Base-by-base conservation (phyloP, 2,797 vertebrate genomes). In the Diplodus puntazzo region DNA sequence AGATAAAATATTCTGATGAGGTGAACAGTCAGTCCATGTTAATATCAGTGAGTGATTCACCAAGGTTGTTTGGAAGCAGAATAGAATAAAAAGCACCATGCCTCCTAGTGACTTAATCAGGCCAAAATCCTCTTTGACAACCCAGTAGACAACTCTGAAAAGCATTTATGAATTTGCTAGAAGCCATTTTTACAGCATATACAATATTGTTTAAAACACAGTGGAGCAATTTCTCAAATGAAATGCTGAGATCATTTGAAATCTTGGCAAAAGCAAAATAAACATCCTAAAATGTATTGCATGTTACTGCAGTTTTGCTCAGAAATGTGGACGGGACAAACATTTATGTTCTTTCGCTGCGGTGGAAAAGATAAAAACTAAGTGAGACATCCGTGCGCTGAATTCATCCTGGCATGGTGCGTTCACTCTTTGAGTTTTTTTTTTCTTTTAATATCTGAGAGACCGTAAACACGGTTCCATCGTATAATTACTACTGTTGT, bases 111-210 rank as follows among this genome's bases (percentile, higher is more conserved):
- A 53, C 17, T 57, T 17, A 42, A n/a, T 73, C 3, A 25, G 43
- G 18, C 17, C 6, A 50, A 65, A 65, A 67, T 50, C 13, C 8
- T 48, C 49, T 65, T 55, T 57, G 59, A 73, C 13, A 61, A 63
- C 27, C 3, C 39, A 50, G 54, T 13, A 21, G n/a, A 48, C 18
- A 17, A 12, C 11, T 39, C 17, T 34, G 13, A 11, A 55, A 48
- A 50, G 12, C 9, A 20, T 25, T 55, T 59, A 52, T 52, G 0
- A 34, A 58, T 34, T 16, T n/a, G 3, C 42, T 20, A 4, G 2
- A 57, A 27, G 34, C 18, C 11, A 53, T 66, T 67, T 43, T 25
- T 21, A 48, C 25, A 46, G n/a, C 12, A 69, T 43, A 1, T 18
- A 62, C 21, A 16, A 1, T 30, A 6, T 59, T 16, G 6, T 42